Conservation (phyloP, 2,888 invertebrate genomes). For the Exocentrus adspersus region DNA sequence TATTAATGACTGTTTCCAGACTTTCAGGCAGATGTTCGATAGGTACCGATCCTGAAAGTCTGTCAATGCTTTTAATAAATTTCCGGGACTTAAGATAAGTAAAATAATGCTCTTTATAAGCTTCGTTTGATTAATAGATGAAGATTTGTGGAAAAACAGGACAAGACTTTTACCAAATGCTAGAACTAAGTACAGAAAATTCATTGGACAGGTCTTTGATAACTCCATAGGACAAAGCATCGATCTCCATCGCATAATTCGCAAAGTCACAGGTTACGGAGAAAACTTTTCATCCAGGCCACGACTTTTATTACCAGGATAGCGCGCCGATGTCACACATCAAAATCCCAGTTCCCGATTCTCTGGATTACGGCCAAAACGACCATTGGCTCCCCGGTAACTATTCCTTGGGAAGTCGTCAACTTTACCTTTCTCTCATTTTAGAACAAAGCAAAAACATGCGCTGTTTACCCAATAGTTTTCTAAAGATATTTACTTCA, state of each 20-base stretch:
- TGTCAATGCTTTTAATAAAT: too few relatives aligned
- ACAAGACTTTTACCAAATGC: too few relatives aligned
- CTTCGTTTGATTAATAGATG: too few relatives aligned
- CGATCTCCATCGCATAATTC: constrained; percentile 36
- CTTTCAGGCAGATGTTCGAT: background rate
- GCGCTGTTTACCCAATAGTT: too few relatives aligned
- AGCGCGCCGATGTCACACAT: constrained; percentile 30
- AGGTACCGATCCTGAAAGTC: too few relatives aligned
- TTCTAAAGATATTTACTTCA: too few relatives aligned
- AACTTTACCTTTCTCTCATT: background rate
- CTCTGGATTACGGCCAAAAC: constrained; percentile 30
- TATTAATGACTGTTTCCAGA: background rate
- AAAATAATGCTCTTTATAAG: too few relatives aligned
- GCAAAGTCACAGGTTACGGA: constrained; percentile 32
- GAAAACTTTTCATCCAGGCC: constrained; percentile 40
- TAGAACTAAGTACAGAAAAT: too few relatives aligned
- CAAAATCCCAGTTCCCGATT: constrained; percentile 33
- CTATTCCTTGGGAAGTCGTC: background rate
- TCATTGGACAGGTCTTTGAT: constrained; percentile 25
- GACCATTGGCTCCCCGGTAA: constrained; percentile 25
- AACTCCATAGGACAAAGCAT: constrained; percentile 40
- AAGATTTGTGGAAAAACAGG: too few relatives aligned
- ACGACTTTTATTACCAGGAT: constrained; percentile 38
- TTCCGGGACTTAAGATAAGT: too few relatives aligned
- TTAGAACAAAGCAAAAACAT: too few relatives aligned